Conservation (phyloP, 2,888 invertebrate species). For the Heliconius ethilla region DNA sequence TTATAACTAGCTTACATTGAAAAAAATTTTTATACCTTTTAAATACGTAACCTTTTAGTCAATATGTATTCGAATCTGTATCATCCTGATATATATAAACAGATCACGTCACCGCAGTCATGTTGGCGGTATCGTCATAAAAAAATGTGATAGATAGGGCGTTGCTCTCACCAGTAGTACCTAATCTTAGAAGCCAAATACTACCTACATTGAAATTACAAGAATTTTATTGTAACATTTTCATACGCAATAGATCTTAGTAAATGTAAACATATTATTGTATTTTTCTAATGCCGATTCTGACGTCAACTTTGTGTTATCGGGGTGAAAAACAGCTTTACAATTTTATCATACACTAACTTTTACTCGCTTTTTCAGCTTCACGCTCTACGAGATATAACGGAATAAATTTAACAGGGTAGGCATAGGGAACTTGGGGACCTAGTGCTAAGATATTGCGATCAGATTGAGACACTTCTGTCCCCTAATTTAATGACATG, state of each 20-base stretch:
- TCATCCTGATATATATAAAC: not conserved
- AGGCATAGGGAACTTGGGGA: too few species aligned
- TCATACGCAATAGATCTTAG: conserved; percentile 1
- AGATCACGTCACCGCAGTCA: not conserved
- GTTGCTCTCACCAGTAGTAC: not conserved
- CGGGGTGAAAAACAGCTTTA: not conserved
- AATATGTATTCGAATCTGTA: not conserved
- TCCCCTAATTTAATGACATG: too few species aligned
- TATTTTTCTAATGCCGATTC: not conserved
- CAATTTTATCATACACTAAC: not conserved
- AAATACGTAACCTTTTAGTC: too few species aligned
- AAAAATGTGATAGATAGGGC: not conserved
- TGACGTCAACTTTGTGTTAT: conserved; percentile 12
- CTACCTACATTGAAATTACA: not conserved
- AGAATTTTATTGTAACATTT: not conserved
- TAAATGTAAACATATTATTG: conserved; percentile 9
- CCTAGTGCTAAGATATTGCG: too few species aligned
- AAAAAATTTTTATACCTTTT: too few species aligned
- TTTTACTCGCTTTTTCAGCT: not conserved
- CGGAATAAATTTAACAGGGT: too few species aligned
- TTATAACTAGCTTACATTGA: too few species aligned
- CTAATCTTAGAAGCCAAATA: not conserved
- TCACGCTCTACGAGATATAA: too few species aligned
- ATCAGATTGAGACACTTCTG: too few species aligned
- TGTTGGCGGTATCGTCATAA: not conserved